Evolutionary conservation across 1,140 invertebrate species (phyloP), one percentile per base, ranked within the genome.

Genomic region (Penaeus vannamei): DNA sequence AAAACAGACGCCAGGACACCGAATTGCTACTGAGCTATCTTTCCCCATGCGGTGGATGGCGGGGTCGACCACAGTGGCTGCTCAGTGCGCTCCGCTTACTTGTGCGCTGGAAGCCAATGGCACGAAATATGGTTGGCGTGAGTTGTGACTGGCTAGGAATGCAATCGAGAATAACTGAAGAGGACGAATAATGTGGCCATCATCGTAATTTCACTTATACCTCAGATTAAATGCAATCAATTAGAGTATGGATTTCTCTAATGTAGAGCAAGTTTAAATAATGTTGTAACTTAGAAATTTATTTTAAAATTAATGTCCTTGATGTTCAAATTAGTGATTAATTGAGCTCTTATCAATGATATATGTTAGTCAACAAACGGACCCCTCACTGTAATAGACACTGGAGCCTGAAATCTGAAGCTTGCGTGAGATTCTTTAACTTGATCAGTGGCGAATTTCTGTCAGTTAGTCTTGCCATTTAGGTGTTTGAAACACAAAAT

Each of bases 161-260:
- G 53, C 53, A 53, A 14, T 53, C 53, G 17, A 53, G 53, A 53
- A 53, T 53, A 53, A 53, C 53, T 53, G 53, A 7, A 53, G 1
- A 53, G 53, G 53, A 53, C 53, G 53, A 53, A 53, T 53, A 7
- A 53, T 53, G 53, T 53, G 53, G 53, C 53, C 72, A 76, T 76
- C 42, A 76, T 29, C 72, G 42, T 76, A 76, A 76, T 32, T 76
- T 32, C 29, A 76, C 29, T 84, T 84, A 84, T 84, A 84, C 82
- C 82, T 84, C 82, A 84, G 42, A 66, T 42, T 59, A 62, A 66
- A 64, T 84, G 62, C 82, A 84, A 84, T 84, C 82, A 84, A 81
- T 26, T 81, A 81, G 82, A 66, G 82, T 84, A 66, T 84, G 82
- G 42, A 64, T 69, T 64, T 84, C 64, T 84, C 62, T 64, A 66